Evolutionary conservation across 2,797 vertebrate genomes (phyloP), one percentile per base, ranked within the genome.

Genomic region (Macropus fuliginosus): DNA sequence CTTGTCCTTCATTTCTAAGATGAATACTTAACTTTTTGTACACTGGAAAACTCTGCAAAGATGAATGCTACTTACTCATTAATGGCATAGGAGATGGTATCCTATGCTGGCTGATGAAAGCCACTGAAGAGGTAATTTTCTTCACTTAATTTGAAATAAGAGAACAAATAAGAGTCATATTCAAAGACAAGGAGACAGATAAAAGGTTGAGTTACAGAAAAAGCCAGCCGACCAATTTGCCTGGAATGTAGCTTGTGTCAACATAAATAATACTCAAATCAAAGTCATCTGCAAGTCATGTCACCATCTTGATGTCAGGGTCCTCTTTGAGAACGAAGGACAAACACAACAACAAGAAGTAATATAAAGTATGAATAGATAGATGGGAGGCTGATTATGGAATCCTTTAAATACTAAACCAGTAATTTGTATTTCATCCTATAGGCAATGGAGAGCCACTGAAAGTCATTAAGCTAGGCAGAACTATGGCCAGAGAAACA

Each of bases 1-100:
- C 96, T 95, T 55, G 93, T 31, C 6, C 92, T 97, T 95, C 29
- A 91, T 95, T 95, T 81, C 94, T 56, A 16, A 94, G 40, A 94
- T 97, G 74, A 98, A 97, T 95, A 54, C 74, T 94, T 97, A 97
- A 94, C 96, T 96, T 54, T 97, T 96, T 96, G 92, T 28, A 92
- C 0, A 34, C 10, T 81, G 11, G 87, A 95, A 97, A 92, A 97
- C 1, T 54, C 66, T 96, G 74, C 12, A 18, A 93, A 91, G 55
- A 91, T 90, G 92, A 50, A 0, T 40, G 66, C n/a, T 54, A 56
- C 50, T 94, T 94, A 40, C 34, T 93, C 97, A 59, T 62, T 89
- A 52, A 56, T 81, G 81, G 92, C 96, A 91, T 56, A 91, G 50
- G 96, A 90, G 28, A 90, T 0, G 0, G 0, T 5, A 6, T 95